phyloP scores from a whole-genome alignment of 2,888 invertebrate genomes.

The Chaitophorus viminalis region DNA sequence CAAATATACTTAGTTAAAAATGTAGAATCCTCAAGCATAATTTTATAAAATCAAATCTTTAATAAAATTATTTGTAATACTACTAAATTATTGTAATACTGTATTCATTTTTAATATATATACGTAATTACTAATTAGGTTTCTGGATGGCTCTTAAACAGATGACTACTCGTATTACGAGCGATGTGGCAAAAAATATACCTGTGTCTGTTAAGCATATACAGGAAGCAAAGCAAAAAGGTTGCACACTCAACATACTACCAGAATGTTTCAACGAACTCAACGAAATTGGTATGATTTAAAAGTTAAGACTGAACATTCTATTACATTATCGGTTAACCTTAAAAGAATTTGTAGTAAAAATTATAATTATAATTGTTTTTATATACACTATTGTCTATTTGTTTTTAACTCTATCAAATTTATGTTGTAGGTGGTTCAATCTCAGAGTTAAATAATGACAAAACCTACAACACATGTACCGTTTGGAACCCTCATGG shows the following conservation, averaged over 20 bases:
- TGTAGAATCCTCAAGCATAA: too few species aligned
- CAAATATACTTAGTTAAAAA: too few species aligned
- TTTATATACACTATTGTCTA: not conserved
- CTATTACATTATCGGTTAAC: not conserved
- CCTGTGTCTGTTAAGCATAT: constrained; percentile 78
- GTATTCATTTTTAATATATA: too few species aligned
- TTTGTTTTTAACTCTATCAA: constrained; percentile 65
- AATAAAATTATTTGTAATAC: too few species aligned
- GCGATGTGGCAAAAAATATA: constrained; percentile 81
- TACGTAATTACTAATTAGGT: too few species aligned
- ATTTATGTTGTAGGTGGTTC: constrained; percentile 90
- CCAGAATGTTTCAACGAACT: constrained; percentile 96
- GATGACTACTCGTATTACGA: constrained; percentile 78
- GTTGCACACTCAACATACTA: constrained; percentile 74
- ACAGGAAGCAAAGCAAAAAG: constrained; percentile 74
- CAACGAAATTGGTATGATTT: constrained; percentile 79
- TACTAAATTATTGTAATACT: too few species aligned
- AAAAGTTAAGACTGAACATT: not conserved
- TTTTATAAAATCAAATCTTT: too few species aligned
- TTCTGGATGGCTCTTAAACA: constrained; percentile 85
- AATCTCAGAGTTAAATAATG: constrained; percentile 80
- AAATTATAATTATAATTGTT: not conserved
- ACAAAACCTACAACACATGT: constrained; percentile 85
- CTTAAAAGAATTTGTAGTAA: too few species aligned
- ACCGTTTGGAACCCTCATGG: too few species aligned